phyloP scores from a whole-genome alignment of 2,113 vertebrate species.

The Podiceps cristatus region DNA sequence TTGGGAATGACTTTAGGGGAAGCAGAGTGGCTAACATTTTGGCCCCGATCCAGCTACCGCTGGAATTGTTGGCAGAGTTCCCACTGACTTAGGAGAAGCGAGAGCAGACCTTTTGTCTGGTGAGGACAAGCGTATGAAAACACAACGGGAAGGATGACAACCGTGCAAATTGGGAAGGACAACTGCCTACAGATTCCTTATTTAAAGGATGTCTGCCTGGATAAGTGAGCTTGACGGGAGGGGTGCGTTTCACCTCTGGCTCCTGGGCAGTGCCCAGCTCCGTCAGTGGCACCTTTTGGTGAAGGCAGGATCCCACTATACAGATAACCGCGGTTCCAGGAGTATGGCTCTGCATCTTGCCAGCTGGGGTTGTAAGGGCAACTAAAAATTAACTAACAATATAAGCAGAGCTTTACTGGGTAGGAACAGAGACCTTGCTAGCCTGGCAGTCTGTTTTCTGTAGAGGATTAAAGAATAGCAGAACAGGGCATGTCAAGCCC shows the following conservation, averaged over 20 bases:
- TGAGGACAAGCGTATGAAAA: background rate
- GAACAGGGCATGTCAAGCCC: background rate
- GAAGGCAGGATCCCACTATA: background rate
- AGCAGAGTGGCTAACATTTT: constrained; percentile 42
- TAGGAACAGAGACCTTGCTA: background rate
- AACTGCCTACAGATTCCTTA: constrained; percentile 30
- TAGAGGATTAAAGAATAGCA: background rate
- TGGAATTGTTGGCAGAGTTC: constrained; percentile 40
- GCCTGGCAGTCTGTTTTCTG: background rate
- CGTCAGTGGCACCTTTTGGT: background rate
- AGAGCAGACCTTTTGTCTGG: constrained; percentile 50
- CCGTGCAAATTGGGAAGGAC: constrained; percentile 44
- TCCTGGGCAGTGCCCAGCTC: background rate
- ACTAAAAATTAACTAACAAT: background rate
- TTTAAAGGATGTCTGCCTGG: background rate
- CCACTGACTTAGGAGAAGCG: constrained; percentile 18
- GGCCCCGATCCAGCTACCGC: background rate
- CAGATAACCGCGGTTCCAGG: background rate
- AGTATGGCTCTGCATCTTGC: background rate
- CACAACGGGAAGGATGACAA: constrained; percentile 41
- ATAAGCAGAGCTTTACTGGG: background rate
- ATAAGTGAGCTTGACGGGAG: background rate
- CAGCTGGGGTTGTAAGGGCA: background rate
- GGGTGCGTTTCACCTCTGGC: background rate
- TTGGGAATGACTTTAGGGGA: constrained; percentile 59